Evolutionary conservation across 1,140 invertebrate genomes (phyloP), one percentile per base, ranked within the genome.

Genomic region (Thalassaphorura encarpata): DNA sequence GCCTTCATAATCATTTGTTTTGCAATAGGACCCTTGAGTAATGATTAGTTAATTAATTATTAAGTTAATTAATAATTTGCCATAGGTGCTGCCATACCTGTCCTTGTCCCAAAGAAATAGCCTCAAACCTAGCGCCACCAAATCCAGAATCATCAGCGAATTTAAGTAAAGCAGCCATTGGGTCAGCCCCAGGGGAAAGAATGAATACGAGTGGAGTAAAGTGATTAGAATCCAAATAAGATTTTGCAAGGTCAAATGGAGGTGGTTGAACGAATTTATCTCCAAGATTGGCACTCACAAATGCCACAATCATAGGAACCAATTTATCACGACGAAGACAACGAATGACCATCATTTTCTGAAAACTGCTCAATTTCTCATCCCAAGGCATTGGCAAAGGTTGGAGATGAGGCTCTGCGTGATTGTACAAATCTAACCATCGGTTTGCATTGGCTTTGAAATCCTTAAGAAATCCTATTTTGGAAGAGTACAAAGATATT

Each of bases 51-150:
- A 6, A 8, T 3, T 27, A 50, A 11, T 43, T 26, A 53, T 11
- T 28, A 33, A 19, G 23, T 11, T 8, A 54, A 28, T 15, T n/a
- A 29, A 48, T 16, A 48, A 48, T 5, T 13, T 19, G 24, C 5
- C 5, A 28, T 23, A 11, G 15, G 15, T 11, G 19, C 11, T 43
- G 11, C 42, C 50, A 55, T 43, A 70, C 69, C 63, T 80, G 78
- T 39, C 78, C 78, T 69, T 80, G 77, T 45, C 78, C 78, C 1
- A 80, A 64, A 6, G 78, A 79, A 54, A 80, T 69, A 1, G 76
- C 75, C 54, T 76, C 71, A 58, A 80, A 74, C 52, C 73, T 75
- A 23, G 68, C 69, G 4, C 73, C 74, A 23, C 71, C 70, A 65
- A 76, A 76, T 28, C 75, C 76, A 62, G 72, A 68, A 54, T 78